A percentile compares a stretch with the other conserved stretches of the same genome.
These are phyloP conservation scores for Meghimatium bilineatum DNA, from an alignment of 2,888 invertebrate species.

Conservation along the genomic window DNA sequence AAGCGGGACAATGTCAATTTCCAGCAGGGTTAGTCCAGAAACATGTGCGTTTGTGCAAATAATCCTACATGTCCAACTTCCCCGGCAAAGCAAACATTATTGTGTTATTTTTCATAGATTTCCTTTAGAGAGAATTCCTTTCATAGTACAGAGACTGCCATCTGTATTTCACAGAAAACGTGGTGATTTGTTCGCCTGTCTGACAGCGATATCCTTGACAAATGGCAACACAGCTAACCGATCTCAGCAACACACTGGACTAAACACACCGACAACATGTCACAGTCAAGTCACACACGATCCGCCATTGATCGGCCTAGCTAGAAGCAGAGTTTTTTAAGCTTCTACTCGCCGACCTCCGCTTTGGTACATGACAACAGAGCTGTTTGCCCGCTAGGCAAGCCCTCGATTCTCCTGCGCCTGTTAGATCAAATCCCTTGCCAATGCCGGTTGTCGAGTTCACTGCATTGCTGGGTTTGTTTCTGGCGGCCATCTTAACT, in stretches of 20 bases:
- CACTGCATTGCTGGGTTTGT: background rate
- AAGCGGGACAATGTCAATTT: no score
- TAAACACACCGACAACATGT: background rate
- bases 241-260: background rate
- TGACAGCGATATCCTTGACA: background rate
- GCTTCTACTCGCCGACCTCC: background rate
- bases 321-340: background rate
- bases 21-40: no score
- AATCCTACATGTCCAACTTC: no score
- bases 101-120: no score
- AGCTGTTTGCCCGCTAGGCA: background rate
- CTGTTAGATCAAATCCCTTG: background rate
- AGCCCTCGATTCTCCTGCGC: background rate
- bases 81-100: no score
- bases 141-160: no score
- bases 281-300: background rate
- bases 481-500: background rate
- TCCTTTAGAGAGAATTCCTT: no score
- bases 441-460: background rate
- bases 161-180: no score
- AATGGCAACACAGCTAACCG: background rate
- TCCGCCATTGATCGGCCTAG: slow-evolving; percentile 16
- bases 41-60: no score
- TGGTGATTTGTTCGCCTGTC: no score
- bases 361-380: background rate